Percentiles rank a stretch among this genome's conserved stretches.
These are phyloP conservation scores for Lasiurus borealis DNA, from an alignment of 2,113 vertebrate species.

Conservation along the genomic window DNA sequence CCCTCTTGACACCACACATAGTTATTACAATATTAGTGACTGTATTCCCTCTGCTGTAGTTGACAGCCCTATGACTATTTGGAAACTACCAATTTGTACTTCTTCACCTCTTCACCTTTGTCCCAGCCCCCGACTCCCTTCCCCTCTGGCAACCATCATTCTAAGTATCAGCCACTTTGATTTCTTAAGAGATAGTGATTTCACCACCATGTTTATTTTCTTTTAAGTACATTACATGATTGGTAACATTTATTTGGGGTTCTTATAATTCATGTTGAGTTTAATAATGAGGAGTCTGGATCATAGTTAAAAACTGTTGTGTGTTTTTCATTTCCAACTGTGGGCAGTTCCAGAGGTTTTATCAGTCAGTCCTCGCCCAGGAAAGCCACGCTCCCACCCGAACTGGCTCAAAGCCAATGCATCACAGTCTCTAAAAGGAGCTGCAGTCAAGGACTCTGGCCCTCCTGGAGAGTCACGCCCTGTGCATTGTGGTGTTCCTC, in stretches of 20 bases:
- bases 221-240: neutral
- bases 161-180: neutral
- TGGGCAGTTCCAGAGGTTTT: neutral
- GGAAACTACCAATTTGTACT: neutral
- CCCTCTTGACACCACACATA: neutral
- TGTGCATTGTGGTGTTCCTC: neutral
- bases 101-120: neutral
- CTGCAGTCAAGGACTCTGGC: accelerated
- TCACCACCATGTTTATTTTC: neutral
- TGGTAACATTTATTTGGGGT: neutral
- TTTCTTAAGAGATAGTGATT: neutral
- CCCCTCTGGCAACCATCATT: neutral
- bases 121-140: neutral
- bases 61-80: neutral
- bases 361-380: neutral
- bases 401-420: accelerated
- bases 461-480: neutral
- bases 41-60: neutral
- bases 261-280: neutral
- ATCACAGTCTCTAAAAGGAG: neutral
- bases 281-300: neutral
- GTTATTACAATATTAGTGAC: neutral
- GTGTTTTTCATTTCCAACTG: neutral
- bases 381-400: accelerated
- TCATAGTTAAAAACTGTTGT: neutral